These are phyloP conservation scores for Bathynomus jamesi DNA, from an alignment of 1,140 invertebrate species.

Conservation along the genomic window DNA sequence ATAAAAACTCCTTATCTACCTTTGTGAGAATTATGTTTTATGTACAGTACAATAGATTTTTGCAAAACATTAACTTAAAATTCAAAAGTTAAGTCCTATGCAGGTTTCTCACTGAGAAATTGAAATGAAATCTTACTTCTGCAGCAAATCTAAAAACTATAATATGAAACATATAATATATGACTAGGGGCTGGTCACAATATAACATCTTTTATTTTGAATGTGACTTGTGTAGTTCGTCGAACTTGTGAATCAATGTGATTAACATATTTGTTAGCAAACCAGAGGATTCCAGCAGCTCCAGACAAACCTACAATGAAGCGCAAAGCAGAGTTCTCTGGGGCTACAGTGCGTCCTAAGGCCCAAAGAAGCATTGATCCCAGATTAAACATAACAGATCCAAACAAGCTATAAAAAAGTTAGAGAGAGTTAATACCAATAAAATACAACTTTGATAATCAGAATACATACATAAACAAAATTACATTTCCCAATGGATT, in stretches of 20 bases:
- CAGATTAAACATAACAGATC: constrained; percentile 58
- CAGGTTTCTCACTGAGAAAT: too few relatives aligned
- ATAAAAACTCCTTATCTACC: too few relatives aligned
- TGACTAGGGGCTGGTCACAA: too few relatives aligned
- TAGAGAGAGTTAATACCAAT: not conserved
- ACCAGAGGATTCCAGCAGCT: constrained; percentile 51
- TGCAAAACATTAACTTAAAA: too few relatives aligned
- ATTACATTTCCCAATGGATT: not conserved
- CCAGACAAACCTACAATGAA: constrained; percentile 55
- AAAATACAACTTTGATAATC: not conserved
- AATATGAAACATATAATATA: too few relatives aligned
- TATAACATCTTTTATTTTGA: too few relatives aligned
- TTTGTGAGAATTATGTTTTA: too few relatives aligned
- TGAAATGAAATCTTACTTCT: too few relatives aligned
- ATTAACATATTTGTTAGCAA: constrained; percentile 53
- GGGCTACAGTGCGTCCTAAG: constrained; percentile 56
- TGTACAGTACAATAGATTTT: too few relatives aligned
- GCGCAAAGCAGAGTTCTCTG: constrained; percentile 53
- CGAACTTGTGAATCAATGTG: constrained; percentile 44
- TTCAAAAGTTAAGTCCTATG: too few relatives aligned
- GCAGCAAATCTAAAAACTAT: too few relatives aligned
- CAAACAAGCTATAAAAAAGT: constrained; percentile 50
- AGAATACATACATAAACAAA: not conserved
- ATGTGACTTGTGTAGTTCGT: too few relatives aligned
- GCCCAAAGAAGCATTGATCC: constrained; percentile 65